Evolutionary conservation across 2,888 invertebrate genomes (phyloP), one percentile per base, ranked within the genome.

Genomic region (Sarcophaga caerulescens): DNA sequence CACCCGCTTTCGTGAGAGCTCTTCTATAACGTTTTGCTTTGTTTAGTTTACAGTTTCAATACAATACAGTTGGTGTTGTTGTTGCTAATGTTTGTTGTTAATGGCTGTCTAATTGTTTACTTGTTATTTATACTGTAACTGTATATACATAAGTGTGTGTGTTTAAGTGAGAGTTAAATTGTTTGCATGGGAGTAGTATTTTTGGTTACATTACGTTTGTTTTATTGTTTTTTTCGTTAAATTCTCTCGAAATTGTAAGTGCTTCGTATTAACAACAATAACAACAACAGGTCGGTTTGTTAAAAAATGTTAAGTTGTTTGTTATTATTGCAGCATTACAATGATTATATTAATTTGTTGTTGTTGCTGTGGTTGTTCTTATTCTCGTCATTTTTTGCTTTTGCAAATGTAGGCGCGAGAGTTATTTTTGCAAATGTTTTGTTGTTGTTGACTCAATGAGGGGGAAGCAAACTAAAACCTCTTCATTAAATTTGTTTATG

Each of bases 171-270:
- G 52, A 52, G 17, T 23, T 35, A 25, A 71, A 60, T 60, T 81
- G 17, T 66, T 78, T 75, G 63, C 69, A 84, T 75, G 84, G 84
- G 77, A 77, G 82, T 82, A 77, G 82, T 82, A 82, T 77, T 82
- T 71, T 75, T 73, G 17, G 71, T 73, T 52, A 62, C 63, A 81
- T 79, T 76, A 82, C 76, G 79, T 79, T 85, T 52, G 75, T 75
- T 85, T 47, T 47, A n/a, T n/a, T n/a, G n/a, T 14, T 47, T 11
- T 47, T 11, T 47, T 75, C 62, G 75, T n/a, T 21, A 52, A 52
- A 62, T 70, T 81, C 74, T 25, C n/a, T 62, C 35, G 84, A 84
- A 82, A 60, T 76, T 66, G 35, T 35, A 35, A 35, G 25, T 59
- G 25, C 76, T 71, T 71, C 47, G 35, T 25, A 79, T 52, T 66